Conservation (phyloP, 2,888 invertebrate species). For the Ennomos erosarius region DNA sequence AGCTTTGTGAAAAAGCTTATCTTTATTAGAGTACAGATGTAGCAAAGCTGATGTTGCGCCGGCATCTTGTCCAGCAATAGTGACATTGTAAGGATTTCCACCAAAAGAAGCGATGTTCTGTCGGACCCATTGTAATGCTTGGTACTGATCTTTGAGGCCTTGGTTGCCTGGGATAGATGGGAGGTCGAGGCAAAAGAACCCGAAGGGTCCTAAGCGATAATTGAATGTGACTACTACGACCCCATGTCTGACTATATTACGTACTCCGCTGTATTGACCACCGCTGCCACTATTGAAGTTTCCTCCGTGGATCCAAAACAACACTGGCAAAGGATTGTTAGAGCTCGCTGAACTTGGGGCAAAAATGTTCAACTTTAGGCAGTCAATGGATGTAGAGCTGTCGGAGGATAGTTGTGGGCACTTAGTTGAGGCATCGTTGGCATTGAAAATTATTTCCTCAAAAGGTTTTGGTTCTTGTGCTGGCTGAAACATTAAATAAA, state of each 20-base stretch:
- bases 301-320: constrained; percentile 78
- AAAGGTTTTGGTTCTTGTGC: constrained; percentile 58
- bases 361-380: constrained; percentile 87
- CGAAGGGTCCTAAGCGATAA: constrained; percentile 76
- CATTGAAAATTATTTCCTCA: constrained; percentile 64
- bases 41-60: constrained; percentile 69
- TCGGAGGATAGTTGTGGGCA: constrained; percentile 64
- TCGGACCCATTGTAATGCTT: constrained; percentile 71
- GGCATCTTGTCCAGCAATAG: constrained; percentile 72
- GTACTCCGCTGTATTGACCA: constrained; percentile 57
- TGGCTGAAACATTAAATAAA: constrained; percentile 55
- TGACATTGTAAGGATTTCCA: constrained; percentile 75
- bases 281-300: constrained; percentile 62
- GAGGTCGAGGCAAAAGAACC: constrained; percentile 73
- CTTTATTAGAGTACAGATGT: constrained; percentile 69
- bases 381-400: constrained; percentile 75
- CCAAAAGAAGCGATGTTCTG: constrained; percentile 73
- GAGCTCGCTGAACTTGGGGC: constrained; percentile 67
- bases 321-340: constrained; percentile 67
- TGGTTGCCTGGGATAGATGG: constrained; percentile 74
- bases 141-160: constrained; percentile 74
- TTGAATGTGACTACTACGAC: constrained; percentile 74
- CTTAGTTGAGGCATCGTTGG: constrained; percentile 62
- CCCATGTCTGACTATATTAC: constrained; percentile 65
- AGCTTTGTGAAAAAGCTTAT: constrained; percentile 71